phyloP scores from a whole-genome alignment of 2,888 invertebrate species.

The Mythimna ferrago region DNA sequence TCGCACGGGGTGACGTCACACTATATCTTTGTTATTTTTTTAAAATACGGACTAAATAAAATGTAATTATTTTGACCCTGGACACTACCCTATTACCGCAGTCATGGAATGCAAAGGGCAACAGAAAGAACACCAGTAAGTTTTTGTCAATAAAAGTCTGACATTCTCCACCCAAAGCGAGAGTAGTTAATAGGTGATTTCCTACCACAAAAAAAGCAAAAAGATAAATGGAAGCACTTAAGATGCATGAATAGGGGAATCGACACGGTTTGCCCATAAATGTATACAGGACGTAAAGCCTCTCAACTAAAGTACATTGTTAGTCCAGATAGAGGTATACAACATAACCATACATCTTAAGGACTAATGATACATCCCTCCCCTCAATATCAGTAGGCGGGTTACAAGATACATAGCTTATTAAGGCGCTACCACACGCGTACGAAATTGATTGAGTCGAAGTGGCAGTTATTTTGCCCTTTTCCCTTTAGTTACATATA shows the following conservation, averaged over 20 bases:
- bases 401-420: slow-evolving; percentile 39
- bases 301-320: slow-evolving; percentile 27
- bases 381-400: slow-evolving; percentile 40
- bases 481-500: slow-evolving; percentile 50
- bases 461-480: slow-evolving; percentile 31
- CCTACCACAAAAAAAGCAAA: too few relatives aligned
- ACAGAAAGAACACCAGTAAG: too few relatives aligned
- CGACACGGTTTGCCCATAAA: slow-evolving; percentile 9
- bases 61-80: too few relatives aligned
- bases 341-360: slow-evolving; percentile 31
- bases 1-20: too few relatives aligned
- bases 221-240: slow-evolving; percentile 3
- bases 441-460: slow-evolving; percentile 43
- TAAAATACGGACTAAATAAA: too few relatives aligned
- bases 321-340: slow-evolving; percentile 31
- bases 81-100: too few relatives aligned
- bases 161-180: too few relatives aligned
- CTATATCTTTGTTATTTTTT: too few relatives aligned
- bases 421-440: slow-evolving; percentile 41
- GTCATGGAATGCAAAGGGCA: too few relatives aligned
- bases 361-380: slow-evolving; percentile 43
- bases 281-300: slow-evolving; percentile 32
- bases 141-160: too few relatives aligned
- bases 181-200: too few relatives aligned
- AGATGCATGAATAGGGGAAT: slow-evolving; percentile 1